These are phyloP conservation scores for Dinomys branickii DNA, from an alignment of 2,113 vertebrate genomes.

Conservation along the genomic window DNA sequence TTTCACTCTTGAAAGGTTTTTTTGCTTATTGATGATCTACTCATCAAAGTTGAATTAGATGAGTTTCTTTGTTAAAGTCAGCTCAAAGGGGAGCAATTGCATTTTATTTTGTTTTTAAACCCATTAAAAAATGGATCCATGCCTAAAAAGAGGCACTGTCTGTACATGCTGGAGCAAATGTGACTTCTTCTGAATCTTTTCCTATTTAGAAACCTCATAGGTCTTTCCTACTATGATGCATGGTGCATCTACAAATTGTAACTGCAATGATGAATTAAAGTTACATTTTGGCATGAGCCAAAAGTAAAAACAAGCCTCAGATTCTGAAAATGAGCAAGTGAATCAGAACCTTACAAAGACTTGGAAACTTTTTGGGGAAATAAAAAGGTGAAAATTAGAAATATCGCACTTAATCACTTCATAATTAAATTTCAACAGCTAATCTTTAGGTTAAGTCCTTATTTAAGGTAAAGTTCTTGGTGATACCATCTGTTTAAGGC, in stretches of 20 bases:
- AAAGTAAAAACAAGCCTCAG: slow-evolving; percentile 41
- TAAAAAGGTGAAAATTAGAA: neutral
- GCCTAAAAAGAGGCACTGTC: neutral
- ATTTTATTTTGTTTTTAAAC: slow-evolving; percentile 40
- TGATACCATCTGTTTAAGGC: neutral
- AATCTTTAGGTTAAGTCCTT: neutral
- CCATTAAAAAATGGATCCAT: neutral
- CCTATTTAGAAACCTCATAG: slow-evolving; percentile 10
- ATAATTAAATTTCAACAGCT: neutral
- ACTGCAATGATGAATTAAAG: neutral
- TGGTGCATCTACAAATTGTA: neutral
- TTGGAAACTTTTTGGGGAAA: neutral
- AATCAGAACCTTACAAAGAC: neutral
- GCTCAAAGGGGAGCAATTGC: neutral
- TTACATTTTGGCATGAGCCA: neutral
- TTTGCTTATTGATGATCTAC: neutral
- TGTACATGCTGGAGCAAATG: neutral
- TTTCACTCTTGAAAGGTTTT: neutral
- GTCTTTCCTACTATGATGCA: neutral
- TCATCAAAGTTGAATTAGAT: neutral
- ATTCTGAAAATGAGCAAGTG: neutral
- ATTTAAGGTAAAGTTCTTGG: neutral
- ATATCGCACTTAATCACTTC: neutral
- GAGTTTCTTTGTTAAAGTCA: neutral
- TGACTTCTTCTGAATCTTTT: neutral